Evolutionary conservation across 2,113 vertebrate species (phyloP).

Genomic region (Oenanthe melanoleuca): DNA sequence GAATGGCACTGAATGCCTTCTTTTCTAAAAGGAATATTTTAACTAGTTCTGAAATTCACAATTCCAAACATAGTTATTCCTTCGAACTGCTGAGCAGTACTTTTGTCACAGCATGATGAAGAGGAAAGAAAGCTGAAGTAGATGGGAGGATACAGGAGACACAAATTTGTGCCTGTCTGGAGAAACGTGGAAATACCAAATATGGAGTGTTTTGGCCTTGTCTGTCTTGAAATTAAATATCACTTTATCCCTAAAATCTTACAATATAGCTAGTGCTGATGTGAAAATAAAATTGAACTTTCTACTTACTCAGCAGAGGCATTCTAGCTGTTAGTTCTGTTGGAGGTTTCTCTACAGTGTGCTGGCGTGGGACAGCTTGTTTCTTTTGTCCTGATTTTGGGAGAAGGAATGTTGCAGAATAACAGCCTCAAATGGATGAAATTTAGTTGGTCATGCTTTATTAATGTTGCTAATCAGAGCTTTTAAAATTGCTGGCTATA

Average conservation of each 20-base stretch:
- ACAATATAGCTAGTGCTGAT: neutral
- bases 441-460: neutral
- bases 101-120: neutral
- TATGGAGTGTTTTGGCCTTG: neutral
- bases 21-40: neutral
- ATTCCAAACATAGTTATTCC: neutral
- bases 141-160: neutral
- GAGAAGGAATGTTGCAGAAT: neutral
- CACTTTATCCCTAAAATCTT: neutral
- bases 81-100: neutral
- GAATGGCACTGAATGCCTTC: neutral
- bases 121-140: neutral
- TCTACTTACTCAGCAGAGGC: neutral
- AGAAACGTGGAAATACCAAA: neutral
- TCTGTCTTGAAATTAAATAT: neutral
- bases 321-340: neutral
- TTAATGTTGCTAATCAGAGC: neutral
- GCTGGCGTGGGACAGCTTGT: neutral
- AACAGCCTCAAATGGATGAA: neutral
- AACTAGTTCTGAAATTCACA: neutral
- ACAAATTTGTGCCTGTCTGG: neutral
- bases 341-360: neutral
- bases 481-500: neutral
- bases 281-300: neutral
- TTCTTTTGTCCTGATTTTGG: neutral